phyloP scores from a whole-genome alignment of 2,888 invertebrate species.

The Agrenia bidenticulata region DNA sequence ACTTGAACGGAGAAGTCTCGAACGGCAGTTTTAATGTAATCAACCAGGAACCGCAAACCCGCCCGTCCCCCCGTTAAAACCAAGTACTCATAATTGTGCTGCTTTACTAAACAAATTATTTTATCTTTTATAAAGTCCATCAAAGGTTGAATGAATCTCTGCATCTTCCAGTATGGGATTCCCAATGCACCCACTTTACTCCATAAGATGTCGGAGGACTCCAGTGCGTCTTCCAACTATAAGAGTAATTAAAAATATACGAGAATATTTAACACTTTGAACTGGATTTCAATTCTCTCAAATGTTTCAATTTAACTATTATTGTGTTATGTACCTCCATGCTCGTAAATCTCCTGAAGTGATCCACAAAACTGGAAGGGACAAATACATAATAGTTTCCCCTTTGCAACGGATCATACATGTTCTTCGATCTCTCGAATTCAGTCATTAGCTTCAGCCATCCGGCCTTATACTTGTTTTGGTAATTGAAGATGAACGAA shows the following conservation, averaged over 20 bases:
- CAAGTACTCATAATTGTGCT: constrained; percentile 42
- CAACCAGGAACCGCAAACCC: constrained; percentile 32
- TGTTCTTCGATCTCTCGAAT: constrained; percentile 49
- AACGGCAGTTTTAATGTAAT: constrained; percentile 37
- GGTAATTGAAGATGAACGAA: constrained; percentile 50
- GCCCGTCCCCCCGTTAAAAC: constrained; percentile 50
- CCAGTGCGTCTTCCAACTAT: constrained; percentile 43
- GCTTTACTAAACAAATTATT: constrained; percentile 37
- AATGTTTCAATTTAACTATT: no score
- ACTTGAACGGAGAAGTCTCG: constrained; percentile 31
- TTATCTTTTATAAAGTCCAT: constrained; percentile 46
- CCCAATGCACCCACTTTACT: constrained; percentile 44
- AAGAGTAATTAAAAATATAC: not conserved
- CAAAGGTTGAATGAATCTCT: constrained; percentile 41
- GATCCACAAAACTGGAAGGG: constrained; percentile 47
- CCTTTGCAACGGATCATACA: constrained; percentile 42
- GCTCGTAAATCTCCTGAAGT: constrained; percentile 44
- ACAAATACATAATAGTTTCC: constrained; percentile 45
- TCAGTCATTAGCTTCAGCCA: constrained; percentile 51
- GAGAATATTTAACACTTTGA: no score
- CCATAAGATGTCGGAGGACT: constrained; percentile 46
- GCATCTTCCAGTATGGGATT: constrained; percentile 46
- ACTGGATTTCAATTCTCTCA: no score
- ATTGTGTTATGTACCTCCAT: constrained; percentile 47
- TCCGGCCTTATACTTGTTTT: constrained; percentile 49